Percentiles rank a stretch among this genome's conserved stretches.
phyloP scores from a whole-genome alignment of 2,113 vertebrate species.

The Etheostoma spectabile region DNA sequence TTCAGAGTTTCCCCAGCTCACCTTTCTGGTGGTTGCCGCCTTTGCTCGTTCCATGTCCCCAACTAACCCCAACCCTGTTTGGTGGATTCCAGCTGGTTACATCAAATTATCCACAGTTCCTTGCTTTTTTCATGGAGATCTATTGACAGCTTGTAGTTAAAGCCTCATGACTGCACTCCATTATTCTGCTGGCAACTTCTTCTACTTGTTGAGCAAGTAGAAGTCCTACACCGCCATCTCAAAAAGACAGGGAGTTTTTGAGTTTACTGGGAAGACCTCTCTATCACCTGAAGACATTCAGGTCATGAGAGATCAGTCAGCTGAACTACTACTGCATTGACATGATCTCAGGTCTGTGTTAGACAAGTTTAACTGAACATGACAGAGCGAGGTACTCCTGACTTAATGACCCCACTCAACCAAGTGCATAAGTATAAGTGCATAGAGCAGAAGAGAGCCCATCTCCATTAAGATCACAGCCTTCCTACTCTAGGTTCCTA shows the following conservation, averaged over 20 bases:
- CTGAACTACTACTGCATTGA: conserved; percentile 19
- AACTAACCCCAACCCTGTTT: background rate
- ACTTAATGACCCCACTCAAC: conserved; percentile 17
- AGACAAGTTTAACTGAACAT: conserved; percentile 31
- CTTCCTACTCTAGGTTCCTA: background rate
- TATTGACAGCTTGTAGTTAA: background rate
- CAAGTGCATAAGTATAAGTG: background rate
- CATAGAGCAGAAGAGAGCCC: background rate
- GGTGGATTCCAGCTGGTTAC: background rate
- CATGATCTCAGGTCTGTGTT: conserved; percentile 22
- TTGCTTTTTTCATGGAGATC: background rate
- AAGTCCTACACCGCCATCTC: no score
- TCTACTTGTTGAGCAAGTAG: no score
- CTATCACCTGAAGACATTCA: background rate
- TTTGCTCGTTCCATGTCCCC: background rate
- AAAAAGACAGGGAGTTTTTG: background rate
- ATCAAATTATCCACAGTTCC: background rate
- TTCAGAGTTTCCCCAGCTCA: conserved; percentile 7
- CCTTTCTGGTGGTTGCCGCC: background rate
- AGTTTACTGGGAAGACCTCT: background rate
- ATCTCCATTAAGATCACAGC: background rate
- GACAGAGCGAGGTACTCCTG: background rate
- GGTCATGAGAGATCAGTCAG: conserved; percentile 16
- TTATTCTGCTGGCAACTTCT: background rate
- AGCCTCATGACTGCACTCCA: background rate